A percentile compares a stretch with the other conserved stretches of the same genome.
Evolutionary conservation across 2,888 invertebrate genomes (phyloP).

Genomic region (Tanypteryx hageni): DNA sequence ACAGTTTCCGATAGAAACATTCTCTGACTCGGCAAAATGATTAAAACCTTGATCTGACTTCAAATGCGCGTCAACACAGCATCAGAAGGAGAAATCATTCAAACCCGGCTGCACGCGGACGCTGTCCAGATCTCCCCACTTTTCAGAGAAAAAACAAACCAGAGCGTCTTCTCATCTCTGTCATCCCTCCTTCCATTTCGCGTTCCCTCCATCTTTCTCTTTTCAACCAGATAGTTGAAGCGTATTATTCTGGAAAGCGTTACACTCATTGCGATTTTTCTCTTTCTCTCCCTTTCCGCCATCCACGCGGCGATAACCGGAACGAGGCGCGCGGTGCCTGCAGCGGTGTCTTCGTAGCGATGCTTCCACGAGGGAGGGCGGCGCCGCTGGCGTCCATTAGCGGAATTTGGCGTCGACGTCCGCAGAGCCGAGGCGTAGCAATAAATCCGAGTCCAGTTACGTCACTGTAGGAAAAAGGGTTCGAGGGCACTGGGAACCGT

Average conservation of each 20-base stretch:
- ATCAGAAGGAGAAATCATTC: neutral
- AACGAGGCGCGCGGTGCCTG: neutral
- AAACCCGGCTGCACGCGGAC: neutral
- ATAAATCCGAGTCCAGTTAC: slow-evolving; percentile 45
- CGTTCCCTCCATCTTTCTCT: neutral
- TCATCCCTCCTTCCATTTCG: neutral
- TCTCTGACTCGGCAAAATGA: neutral
- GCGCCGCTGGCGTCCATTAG: slow-evolving; percentile 47
- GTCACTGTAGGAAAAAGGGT: slow-evolving; percentile 9
- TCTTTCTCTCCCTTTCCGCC: neutral
- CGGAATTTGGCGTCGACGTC: slow-evolving; percentile 58
- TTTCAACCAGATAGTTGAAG: neutral
- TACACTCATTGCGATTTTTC: neutral
- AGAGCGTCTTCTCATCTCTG: neutral
- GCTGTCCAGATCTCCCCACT: neutral
- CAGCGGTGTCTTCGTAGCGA: neutral
- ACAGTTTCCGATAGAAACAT: no score
- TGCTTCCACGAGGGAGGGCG: neutral
- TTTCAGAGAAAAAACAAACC: neutral
- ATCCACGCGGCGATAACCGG: neutral
- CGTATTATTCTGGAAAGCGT: neutral
- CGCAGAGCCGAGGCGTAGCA: neutral
- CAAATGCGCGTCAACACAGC: neutral
- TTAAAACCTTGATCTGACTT: neutral
- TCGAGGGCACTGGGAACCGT: slow-evolving; percentile 28